phyloP scores from a whole-genome alignment of 2,888 invertebrate species.

The Unio delphinus region DNA sequence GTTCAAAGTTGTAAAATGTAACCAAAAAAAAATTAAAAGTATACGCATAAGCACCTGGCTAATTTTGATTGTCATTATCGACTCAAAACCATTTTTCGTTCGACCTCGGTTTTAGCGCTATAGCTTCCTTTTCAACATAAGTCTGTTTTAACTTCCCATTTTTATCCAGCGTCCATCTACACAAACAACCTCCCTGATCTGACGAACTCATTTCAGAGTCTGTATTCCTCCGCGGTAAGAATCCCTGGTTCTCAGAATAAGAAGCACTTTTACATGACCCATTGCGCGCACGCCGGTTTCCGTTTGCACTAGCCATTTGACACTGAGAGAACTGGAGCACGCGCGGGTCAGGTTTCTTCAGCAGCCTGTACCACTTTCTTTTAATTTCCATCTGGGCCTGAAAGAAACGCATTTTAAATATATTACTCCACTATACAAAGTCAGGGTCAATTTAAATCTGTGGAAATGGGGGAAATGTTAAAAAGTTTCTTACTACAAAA shows the following conservation, averaged over 20 bases:
- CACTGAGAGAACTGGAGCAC: conserved; percentile 28
- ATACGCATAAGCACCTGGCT: too few species aligned
- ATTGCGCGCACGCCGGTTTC: conserved; percentile 10
- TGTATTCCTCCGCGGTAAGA: conserved; percentile 3
- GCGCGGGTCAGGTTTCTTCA: conserved; percentile 28
- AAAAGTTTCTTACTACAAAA: too few species aligned
- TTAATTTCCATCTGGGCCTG: conserved; percentile 56
- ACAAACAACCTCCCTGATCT: conserved; percentile 20
- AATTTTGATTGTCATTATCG: too few species aligned
- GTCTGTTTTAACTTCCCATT: conserved; percentile 23
- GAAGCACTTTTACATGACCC: conserved; percentile 1
- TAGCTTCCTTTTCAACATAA: conserved; percentile 11
- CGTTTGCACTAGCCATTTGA: conserved; percentile 17
- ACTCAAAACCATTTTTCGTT: too few species aligned
- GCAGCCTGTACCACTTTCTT: conserved; percentile 46
- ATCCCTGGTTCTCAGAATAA: neutral
- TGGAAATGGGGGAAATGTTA: too few species aligned
- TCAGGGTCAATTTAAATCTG: too few species aligned
- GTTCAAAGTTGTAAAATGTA: too few species aligned
- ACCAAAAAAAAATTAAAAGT: too few species aligned
- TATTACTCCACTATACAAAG: too few species aligned
- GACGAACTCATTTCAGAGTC: conserved; percentile 26
- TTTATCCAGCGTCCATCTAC: conserved; percentile 37
- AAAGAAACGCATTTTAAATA: neutral
- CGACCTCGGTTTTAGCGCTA: too few species aligned